Percentiles rank a stretch among this genome's conserved stretches.
Conservation (phyloP, 2,797 vertebrate genomes). For the Smutsia gigantea region DNA sequence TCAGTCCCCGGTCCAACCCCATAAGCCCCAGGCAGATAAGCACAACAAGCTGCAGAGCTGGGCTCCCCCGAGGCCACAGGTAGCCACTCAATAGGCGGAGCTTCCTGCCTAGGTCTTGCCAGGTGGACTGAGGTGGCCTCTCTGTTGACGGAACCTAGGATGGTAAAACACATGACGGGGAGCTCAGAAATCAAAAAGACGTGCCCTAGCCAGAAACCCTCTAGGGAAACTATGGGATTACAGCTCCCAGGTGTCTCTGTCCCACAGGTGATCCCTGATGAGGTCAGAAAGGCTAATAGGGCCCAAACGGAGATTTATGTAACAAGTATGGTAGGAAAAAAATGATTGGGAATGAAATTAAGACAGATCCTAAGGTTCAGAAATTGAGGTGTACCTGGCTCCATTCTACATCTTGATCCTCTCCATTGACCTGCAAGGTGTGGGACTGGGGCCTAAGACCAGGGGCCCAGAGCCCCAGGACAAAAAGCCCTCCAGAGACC, state of each 20-base stretch:
- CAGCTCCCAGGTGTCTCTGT: background rate
- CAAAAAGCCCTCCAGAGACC: slow-evolving; percentile 91
- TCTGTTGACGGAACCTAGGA: slow-evolving; percentile 54
- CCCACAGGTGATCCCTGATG: background rate
- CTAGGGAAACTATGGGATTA: background rate
- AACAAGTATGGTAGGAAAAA: background rate
- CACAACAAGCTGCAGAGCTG: slow-evolving; percentile 92
- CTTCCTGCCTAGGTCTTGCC: slow-evolving; percentile 92
- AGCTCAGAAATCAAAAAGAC: background rate
- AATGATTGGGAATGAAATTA: background rate
- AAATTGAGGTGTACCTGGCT: slow-evolving; percentile 79
- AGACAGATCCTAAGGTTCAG: background rate
- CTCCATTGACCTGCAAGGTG: slow-evolving; percentile 93
- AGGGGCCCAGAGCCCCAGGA: slow-evolving; percentile 94
- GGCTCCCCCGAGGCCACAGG: slow-evolving; percentile 93
- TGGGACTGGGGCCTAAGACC: slow-evolving; percentile 93
- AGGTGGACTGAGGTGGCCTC: slow-evolving; percentile 88
- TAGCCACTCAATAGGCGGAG: slow-evolving; percentile 92
- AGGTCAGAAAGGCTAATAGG: background rate
- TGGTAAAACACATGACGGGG: background rate
- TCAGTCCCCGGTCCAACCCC: slow-evolving; percentile 93
- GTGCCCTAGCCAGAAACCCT: background rate
- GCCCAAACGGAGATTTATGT: background rate
- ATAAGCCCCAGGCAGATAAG: slow-evolving; percentile 93
- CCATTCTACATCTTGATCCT: slow-evolving; percentile 93